Evolutionary conservation across 2,113 vertebrate species (phyloP), one percentile per base, ranked within the genome.

Genomic region (Entelurus aequoreus): DNA sequence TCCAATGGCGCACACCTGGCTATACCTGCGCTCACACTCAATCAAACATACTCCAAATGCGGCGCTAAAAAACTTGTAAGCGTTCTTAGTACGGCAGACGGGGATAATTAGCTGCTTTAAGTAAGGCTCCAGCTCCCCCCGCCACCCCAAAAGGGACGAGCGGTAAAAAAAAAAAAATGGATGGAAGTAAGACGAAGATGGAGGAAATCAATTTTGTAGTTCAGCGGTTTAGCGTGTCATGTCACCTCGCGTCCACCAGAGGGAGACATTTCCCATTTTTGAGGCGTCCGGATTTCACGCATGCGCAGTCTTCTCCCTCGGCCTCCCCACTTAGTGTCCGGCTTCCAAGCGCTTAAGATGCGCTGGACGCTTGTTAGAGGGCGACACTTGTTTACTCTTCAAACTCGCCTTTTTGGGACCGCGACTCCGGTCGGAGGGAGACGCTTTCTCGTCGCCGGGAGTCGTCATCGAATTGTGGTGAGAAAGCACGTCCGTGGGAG

Each of bases 331-430:
- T 44, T 9, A 6, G 16, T 57, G 40, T 40, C 44, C 10, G 8
- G 42, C 60, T 69, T 72, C 62, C 61, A 50, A 59, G 79, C 85
- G 81, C 82, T 77, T 68, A 52, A 74, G 86, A 80, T 79, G 76
- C 63, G 62, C 72, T 79, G 69, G 69, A 54, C 74, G 80, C 65
- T 72, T 82, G 66, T 81, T 54, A 60, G 70, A 57, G 67, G 69
- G 14, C 57, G 70, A 48, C 51, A 52, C 59, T 57, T 49, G 5
- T 68, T 76, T 63, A 65, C 60, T 40, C 58, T 76, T 63, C 68
- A 54, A 71, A 59, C 65, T 65, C 67, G 48, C 51, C 75, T 61
- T 52, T 54, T 48, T 28, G 28, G 72, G 58, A 71, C 47, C 48
- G 63, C 10, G 51, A 71, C 48, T 63, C 71, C 44, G 71, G 59